Percentiles rank a stretch among this genome's conserved stretches.
These are phyloP conservation scores for Eidolon helvum DNA, from an alignment of 2,113 vertebrate species.

Conservation along the genomic window DNA sequence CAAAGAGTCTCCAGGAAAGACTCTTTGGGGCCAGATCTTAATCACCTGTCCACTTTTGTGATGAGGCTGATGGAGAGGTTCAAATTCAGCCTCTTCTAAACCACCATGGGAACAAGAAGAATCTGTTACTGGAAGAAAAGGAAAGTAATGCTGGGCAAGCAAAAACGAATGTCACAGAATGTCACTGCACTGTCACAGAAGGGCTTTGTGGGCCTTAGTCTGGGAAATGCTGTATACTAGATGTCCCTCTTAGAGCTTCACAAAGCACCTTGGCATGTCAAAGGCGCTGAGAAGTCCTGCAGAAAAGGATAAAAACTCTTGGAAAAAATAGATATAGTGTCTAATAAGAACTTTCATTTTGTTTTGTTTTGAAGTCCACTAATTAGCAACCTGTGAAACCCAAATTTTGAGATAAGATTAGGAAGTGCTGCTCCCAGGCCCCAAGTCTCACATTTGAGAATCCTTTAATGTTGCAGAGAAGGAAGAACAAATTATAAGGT, in stretches of 20 bases:
- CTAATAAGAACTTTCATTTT: background rate
- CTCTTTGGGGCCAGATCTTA: background rate
- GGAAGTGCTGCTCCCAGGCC: too few species aligned
- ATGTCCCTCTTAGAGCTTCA: background rate
- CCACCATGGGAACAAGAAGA: background rate
- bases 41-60: too few species aligned
- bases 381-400: background rate
- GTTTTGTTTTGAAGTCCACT: background rate
- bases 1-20: background rate
- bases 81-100: background rate
- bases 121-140: background rate
- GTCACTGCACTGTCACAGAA: background rate
- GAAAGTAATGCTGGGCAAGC: background rate
- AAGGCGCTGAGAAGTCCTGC: background rate
- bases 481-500: background rate
- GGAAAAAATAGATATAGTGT: background rate
- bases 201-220: background rate
- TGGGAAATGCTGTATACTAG: background rate
- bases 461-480: background rate
- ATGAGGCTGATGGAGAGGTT: background rate
- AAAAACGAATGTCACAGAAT: background rate
- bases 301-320: background rate
- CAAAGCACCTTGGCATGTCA: background rate
- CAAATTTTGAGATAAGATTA: background rate
- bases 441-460: fast-evolving